phyloP scores from a whole-genome alignment of 1,140 invertebrate genomes.

The Pseudomyrmex flavicornis region DNA sequence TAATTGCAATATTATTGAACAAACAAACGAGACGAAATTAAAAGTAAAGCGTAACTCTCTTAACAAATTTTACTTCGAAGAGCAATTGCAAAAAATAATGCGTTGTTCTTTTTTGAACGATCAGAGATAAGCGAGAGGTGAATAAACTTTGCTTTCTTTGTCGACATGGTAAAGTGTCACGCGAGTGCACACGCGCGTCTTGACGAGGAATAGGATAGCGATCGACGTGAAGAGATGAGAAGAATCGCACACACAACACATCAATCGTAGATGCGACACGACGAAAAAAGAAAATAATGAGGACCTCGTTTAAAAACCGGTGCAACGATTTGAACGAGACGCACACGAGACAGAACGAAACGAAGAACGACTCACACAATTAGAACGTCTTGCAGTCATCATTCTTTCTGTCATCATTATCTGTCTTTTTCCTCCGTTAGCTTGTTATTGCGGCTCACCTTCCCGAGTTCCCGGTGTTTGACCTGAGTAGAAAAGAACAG shows the following conservation, averaged over 20 bases:
- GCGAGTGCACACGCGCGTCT: not conserved
- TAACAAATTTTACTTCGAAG: too few species aligned
- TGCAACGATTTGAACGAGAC: constrained; percentile 1
- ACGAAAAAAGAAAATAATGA: not conserved
- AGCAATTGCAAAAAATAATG: not conserved
- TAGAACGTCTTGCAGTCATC: constrained; percentile 39
- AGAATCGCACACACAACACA: constrained; percentile 29
- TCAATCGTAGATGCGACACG: constrained; percentile 17
- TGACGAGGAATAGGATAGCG: not conserved
- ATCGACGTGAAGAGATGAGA: not conserved
- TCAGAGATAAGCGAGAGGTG: constrained; percentile 71
- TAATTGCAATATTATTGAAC: too few species aligned
- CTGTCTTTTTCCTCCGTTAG: constrained; percentile 1
- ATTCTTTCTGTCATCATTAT: constrained; percentile 59
- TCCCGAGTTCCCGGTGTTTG: not conserved
- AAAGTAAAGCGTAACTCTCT: too few species aligned
- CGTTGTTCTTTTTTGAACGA: constrained; percentile 42
- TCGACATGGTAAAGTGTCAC: constrained; percentile 24
- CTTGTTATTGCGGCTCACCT: constrained; percentile 30
- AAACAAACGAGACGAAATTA: not conserved
- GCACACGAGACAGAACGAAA: not conserved
- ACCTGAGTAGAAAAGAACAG: constrained; percentile 12
- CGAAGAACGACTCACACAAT: constrained; percentile 23
- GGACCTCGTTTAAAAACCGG: constrained; percentile 4
- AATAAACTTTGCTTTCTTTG: constrained; percentile 76